Conservation (phyloP, 2,888 invertebrate species). For the Idaea biselata region DNA sequence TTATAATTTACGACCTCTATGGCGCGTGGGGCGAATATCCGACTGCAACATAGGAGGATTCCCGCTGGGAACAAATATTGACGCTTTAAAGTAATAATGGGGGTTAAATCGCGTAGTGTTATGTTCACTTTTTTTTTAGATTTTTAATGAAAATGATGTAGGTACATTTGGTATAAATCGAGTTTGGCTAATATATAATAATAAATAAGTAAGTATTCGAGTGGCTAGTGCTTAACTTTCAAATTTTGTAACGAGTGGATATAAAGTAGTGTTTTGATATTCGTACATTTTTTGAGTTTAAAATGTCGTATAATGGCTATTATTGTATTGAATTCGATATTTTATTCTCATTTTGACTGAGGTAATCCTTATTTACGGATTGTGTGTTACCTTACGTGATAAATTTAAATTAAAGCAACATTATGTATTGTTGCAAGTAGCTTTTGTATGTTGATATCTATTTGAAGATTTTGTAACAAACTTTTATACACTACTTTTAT, state of each 20-base stretch:
- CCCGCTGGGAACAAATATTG: no score
- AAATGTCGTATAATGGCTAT: slow-evolving; percentile 29
- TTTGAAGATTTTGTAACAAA: slow-evolving; percentile 75
- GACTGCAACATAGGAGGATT: no score
- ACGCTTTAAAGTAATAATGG: no score
- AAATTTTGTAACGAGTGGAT: slow-evolving; percentile 39
- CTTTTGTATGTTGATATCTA: slow-evolving; percentile 80
- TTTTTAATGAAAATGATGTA: background rate
- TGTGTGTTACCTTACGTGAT: slow-evolving; percentile 65
- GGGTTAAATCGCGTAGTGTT: no score
- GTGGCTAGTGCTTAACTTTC: slow-evolving; percentile 50
- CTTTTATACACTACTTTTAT: slow-evolving; percentile 80
- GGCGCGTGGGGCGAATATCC: no score
- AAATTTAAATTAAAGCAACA: slow-evolving; percentile 64
- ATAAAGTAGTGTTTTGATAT: slow-evolving; percentile 42
- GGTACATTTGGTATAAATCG: background rate
- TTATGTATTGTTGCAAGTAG: slow-evolving; percentile 66
- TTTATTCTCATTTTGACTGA: slow-evolving; percentile 59
- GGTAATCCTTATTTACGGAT: slow-evolving; percentile 54
- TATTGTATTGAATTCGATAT: slow-evolving; percentile 32
- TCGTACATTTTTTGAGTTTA: slow-evolving; percentile 43
- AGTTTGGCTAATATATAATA: background rate
- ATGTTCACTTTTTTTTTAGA: no score
- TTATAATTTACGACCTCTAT: no score
- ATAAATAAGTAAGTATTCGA: slow-evolving; percentile 17